Evolutionary conservation across 1,140 invertebrate species (phyloP).

Genomic region (Trichonephila clavipes): DNA sequence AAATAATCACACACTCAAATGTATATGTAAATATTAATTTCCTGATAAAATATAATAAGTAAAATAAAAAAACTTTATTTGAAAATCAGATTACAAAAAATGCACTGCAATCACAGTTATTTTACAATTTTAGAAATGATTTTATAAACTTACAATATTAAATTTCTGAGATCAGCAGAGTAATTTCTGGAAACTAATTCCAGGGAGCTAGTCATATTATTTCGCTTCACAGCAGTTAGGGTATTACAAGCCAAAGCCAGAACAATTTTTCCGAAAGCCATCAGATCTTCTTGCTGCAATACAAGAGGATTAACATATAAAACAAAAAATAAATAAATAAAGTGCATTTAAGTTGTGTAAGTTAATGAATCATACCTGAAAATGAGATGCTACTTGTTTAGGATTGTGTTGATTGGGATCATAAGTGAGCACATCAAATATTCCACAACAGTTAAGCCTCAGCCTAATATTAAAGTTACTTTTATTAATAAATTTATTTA

Average conservation of each 20-base stretch:
- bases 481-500: background rate
- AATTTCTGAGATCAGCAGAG: constrained; percentile 93
- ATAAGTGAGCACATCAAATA: constrained; percentile 92
- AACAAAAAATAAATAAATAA: constrained; percentile 79
- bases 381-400: constrained; percentile 87
- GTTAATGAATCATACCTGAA: constrained; percentile 82
- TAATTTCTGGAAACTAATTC: constrained; percentile 94
- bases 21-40: no score
- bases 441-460: constrained; percentile 90
- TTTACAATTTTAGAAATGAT: background rate
- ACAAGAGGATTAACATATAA: constrained; percentile 45
- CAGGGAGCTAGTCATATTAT: constrained; percentile 87
- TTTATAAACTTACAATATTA: constrained; percentile 92
- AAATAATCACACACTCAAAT: no score
- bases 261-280: constrained; percentile 93
- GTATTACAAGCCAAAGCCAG: constrained; percentile 95
- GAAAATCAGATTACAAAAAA: no score
- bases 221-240: constrained; percentile 90
- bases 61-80: no score
- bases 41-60: no score
- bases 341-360: background rate
- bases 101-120: no score
- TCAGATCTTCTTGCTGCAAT: constrained; percentile 91
- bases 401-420: constrained; percentile 86
- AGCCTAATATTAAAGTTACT: constrained; percentile 81